Conservation (phyloP, 2,113 vertebrate species). For the Rhabdomys dilectus region DNA sequence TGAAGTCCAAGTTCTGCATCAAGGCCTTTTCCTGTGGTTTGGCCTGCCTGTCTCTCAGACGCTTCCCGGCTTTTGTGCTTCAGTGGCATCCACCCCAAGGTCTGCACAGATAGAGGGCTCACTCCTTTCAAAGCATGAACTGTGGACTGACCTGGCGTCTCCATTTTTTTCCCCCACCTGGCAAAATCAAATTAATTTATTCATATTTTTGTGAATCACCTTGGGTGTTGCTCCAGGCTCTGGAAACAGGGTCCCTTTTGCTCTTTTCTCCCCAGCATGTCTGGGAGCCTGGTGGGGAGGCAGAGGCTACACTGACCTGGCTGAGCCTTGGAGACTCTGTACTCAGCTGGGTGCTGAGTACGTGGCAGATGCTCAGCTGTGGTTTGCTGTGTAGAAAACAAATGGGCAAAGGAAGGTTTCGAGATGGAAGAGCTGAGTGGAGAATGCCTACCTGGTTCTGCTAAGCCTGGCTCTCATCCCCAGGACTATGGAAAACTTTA, state of each 20-base stretch:
- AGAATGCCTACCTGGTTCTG: neutral
- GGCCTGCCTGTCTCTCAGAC: neutral
- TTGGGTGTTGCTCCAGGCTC: neutral
- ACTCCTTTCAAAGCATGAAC: neutral
- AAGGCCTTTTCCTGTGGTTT: neutral
- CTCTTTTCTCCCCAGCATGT: rapidly evolving
- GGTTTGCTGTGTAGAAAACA: constrained; percentile 27
- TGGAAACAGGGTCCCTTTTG: neutral
- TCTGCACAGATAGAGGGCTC: neutral
- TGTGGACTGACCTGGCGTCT: neutral
- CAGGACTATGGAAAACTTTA: neutral
- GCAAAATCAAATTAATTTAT: neutral
- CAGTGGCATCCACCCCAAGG: neutral
- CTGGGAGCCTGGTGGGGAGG: neutral
- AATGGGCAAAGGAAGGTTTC: neutral
- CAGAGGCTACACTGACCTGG: neutral
- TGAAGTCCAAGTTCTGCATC: constrained; percentile 67
- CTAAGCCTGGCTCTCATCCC: neutral
- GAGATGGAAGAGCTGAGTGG: neutral
- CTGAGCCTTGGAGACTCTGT: neutral
- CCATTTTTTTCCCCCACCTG: constrained; percentile 27
- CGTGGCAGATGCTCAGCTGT: neutral
- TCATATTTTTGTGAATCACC: neutral
- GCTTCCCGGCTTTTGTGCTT: neutral
- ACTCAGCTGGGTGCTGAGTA: neutral